phyloP scores from a whole-genome alignment of 2,797 vertebrate species.

The Anabacerthia variegaticeps region DNA sequence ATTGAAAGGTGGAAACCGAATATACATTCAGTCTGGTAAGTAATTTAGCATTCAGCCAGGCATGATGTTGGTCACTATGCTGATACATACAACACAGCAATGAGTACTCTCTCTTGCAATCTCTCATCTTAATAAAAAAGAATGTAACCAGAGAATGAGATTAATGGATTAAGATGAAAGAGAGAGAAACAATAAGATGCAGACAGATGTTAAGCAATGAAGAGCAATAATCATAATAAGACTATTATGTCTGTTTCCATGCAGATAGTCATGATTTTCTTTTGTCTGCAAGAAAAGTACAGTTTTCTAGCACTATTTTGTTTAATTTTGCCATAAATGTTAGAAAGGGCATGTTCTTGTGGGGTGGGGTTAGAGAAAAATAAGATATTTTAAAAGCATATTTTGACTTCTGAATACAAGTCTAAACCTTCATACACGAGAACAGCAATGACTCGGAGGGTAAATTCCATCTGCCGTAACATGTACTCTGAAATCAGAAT shows the following conservation, averaged over 20 bases:
- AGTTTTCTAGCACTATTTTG: neutral
- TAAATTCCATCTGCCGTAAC: neutral
- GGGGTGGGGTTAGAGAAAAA: neutral
- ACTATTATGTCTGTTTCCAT: neutral
- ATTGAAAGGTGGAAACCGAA: neutral
- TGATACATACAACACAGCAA: neutral
- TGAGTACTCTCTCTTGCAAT: neutral
- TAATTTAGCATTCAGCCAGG: neutral
- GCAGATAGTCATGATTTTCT: neutral
- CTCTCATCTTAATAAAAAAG: neutral
- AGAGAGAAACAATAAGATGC: neutral
- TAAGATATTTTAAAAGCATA: neutral
- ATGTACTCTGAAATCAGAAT: conserved; percentile 25
- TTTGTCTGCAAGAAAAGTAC: neutral
- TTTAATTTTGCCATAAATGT: neutral
- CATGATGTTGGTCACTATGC: neutral
- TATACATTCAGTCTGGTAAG: neutral
- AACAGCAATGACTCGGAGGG: neutral
- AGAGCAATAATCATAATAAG: neutral
- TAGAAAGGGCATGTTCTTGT: neutral
- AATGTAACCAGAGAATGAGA: neutral
- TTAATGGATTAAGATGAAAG: neutral
- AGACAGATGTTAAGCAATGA: neutral
- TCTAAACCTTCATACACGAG: neutral
- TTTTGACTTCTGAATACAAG: neutral